Conservation (phyloP, 2,888 invertebrate genomes). For the Serrognathus titanus region DNA sequence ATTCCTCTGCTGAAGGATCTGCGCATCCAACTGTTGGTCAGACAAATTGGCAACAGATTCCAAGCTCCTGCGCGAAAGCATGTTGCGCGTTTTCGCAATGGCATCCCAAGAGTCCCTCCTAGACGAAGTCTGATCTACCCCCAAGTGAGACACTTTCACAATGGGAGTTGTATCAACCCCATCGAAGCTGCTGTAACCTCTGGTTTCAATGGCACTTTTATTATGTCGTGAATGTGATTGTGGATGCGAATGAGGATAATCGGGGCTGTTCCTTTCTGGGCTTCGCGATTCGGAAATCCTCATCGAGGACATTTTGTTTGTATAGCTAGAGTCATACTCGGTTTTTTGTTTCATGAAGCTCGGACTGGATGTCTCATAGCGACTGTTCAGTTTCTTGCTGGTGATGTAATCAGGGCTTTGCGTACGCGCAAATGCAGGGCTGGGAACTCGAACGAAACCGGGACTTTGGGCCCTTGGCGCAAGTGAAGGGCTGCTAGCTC, state of each 20-base stretch:
- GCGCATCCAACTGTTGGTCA: conserved; percentile 55
- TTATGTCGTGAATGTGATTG: conserved; percentile 32
- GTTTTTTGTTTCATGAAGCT: conserved; percentile 36
- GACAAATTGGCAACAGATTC: conserved; percentile 69
- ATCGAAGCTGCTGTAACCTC: conserved; percentile 31
- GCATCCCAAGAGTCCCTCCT: conserved; percentile 80
- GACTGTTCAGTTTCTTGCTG: conserved; percentile 41
- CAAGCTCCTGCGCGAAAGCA: conserved; percentile 66
- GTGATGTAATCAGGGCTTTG: conserved; percentile 46
- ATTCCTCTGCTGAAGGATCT: conserved; percentile 10
- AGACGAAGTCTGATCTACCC: conserved; percentile 50
- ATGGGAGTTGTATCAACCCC: conserved; percentile 55
- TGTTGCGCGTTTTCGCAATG: conserved; percentile 74
- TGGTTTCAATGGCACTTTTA: conserved; percentile 36
- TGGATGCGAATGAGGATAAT: conserved; percentile 28
- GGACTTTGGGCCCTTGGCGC: conserved; percentile 40
- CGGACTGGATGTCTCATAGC: conserved; percentile 24
- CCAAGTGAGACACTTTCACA: conserved; percentile 58
- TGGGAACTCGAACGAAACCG: conserved; percentile 27
- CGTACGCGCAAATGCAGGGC: conserved; percentile 21
- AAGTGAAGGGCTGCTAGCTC: conserved; percentile 40
- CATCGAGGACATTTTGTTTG: conserved; percentile 43
- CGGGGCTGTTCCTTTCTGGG: conserved; percentile 42
- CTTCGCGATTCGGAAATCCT: conserved; percentile 39
- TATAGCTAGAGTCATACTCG: conserved; percentile 34